These are phyloP conservation scores for Danio rerio DNA, from an alignment of 2,113 vertebrate genomes.

Conservation along the genomic window GRCz12tu NC_133198.1:7503001-7503500, in stretches of 20 bases:
- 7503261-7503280: slow-evolving; percentile 52
- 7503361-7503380: slow-evolving; percentile 87
- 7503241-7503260: slow-evolving; percentile 53
- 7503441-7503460: slow-evolving; percentile 87
- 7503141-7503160: slow-evolving; percentile 44
- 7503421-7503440: slow-evolving; percentile 96
- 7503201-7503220: slow-evolving; percentile 51
- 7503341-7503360: slow-evolving; percentile 61
- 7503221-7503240: slow-evolving; percentile 45
- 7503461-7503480: slow-evolving; percentile 78
- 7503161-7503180: slow-evolving; percentile 40
- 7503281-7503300: slow-evolving; percentile 58
- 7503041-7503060: background rate
- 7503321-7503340: slow-evolving; percentile 58
- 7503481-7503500: slow-evolving; percentile 59
- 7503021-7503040: background rate
- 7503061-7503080: background rate
- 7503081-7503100: background rate
- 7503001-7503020: too few species aligned
- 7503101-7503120: background rate
- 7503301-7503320: slow-evolving; percentile 55
- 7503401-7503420: slow-evolving; percentile 87
- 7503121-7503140: slow-evolving; percentile 32
- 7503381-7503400: slow-evolving; percentile 77
- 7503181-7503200: slow-evolving; percentile 26